A percentile compares a stretch with the other conserved stretches of the same genome.
These are phyloP conservation scores for Illadopsis cleaveri DNA, from an alignment of 2,113 vertebrate species.

Conservation along the genomic window DNA sequence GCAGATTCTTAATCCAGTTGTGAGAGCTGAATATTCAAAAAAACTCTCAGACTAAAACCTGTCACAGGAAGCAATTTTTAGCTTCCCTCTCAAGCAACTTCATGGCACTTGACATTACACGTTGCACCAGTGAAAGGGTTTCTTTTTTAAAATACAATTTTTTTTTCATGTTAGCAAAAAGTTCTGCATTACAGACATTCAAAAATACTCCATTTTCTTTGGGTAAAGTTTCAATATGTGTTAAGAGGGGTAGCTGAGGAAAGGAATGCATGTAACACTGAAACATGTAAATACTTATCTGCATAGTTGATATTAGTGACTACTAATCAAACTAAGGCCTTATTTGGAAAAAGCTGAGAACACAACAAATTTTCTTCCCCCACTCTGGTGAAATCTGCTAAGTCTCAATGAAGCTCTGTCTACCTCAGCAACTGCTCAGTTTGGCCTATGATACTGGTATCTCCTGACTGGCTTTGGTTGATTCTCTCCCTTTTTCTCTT, in stretches of 20 bases:
- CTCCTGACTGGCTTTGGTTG: not conserved
- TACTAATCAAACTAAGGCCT: conserved; percentile 75
- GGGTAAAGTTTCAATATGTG: conserved; percentile 65
- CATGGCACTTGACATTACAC: not conserved
- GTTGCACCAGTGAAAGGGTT: conserved; percentile 24
- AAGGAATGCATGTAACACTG: conserved; percentile 42
- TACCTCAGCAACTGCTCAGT: not conserved
- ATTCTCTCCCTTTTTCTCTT: not conserved
- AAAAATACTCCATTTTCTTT: conserved; percentile 75
- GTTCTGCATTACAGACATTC: conserved; percentile 65
- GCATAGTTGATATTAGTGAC: conserved; percentile 74
- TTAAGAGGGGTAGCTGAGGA: conserved; percentile 19
- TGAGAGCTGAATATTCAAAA: conserved; percentile 21
- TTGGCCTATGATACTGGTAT: not conserved
- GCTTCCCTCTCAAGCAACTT: conserved; percentile 4
- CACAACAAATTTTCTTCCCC: conserved; percentile 2
- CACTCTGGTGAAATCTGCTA: not conserved
- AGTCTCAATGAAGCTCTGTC: conserved; percentile 6
- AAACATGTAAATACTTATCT: conserved; percentile 58
- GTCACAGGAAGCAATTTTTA: not conserved
- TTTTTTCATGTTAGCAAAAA: conserved; percentile 57
- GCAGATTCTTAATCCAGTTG: conserved; percentile 3
- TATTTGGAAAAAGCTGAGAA: conserved; percentile 63
- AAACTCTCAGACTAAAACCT: conserved; percentile 26
- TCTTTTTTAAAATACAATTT: conserved; percentile 45